Percentiles rank a stretch among this genome's conserved stretches.
Evolutionary conservation across 2,888 invertebrate genomes (phyloP).

Genomic region (Dioctria linearis): DNA sequence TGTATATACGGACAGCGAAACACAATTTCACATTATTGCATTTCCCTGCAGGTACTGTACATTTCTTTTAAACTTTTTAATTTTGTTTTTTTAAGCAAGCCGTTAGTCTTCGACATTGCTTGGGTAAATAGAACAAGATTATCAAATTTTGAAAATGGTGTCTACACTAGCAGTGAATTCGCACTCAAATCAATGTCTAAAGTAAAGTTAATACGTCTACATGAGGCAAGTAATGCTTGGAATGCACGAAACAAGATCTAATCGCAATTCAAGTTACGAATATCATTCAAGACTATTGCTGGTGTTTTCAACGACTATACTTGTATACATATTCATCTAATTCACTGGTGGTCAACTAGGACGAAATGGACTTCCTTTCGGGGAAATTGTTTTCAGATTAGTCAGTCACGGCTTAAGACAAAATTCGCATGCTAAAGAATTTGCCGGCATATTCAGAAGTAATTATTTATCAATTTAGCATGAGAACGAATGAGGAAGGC

Average conservation of each 20-base stretch:
- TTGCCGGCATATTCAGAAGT: conserved; percentile 31
- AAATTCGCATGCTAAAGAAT: conserved; percentile 48
- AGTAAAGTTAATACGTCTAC: conserved; percentile 22
- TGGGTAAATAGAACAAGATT: background rate
- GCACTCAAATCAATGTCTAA: conserved; percentile 30
- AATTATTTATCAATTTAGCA: conserved; percentile 50
- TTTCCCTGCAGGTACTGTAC: conserved; percentile 19
- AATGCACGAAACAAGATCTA: conserved; percentile 42
- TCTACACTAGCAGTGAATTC: background rate
- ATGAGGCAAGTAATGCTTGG: conserved; percentile 22
- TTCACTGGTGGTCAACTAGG: conserved; percentile 20
- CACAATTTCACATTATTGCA: conserved; percentile 40
- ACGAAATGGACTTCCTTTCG: conserved; percentile 25
- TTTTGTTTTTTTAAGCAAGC: background rate
- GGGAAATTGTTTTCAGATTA: conserved; percentile 49
- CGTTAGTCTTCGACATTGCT: background rate
- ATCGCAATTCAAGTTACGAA: conserved; percentile 32
- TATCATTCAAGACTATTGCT: conserved; percentile 36
- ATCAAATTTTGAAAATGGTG: conserved; percentile 21
- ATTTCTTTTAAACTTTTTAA: conserved; percentile 11
- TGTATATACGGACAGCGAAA: background rate
- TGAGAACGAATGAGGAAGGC: conserved; percentile 14
- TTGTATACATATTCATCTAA: no score
- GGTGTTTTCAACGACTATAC: background rate
- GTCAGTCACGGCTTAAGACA: conserved; percentile 29